Evolutionary conservation across 2,113 vertebrate genomes (phyloP).

Genomic region (Tetraodon nigroviridis): DNA sequence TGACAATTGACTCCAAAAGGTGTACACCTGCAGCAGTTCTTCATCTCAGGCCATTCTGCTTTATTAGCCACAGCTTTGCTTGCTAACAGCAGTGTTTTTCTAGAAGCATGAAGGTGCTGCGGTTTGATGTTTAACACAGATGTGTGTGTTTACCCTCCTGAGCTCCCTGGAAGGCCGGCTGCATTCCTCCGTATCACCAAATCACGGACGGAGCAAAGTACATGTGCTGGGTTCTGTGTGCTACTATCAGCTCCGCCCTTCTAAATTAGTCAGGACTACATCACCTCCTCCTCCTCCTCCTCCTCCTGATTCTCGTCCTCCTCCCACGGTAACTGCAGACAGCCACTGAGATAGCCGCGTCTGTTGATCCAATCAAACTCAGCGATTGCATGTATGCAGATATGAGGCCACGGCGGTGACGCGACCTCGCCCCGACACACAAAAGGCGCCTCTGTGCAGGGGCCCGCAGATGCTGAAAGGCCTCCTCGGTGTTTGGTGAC

Average conservation of each 20-base stretch:
- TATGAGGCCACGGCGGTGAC: conserved; percentile 51
- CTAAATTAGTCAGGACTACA: conserved; percentile 48
- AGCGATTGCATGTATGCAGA: conserved; percentile 55
- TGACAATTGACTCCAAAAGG: not conserved
- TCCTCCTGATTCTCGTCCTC: conserved; percentile 29
- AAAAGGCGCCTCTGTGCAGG: conserved; percentile 62
- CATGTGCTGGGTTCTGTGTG: conserved; percentile 31
- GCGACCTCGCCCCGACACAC: conserved; percentile 54
- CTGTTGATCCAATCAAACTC: conserved; percentile 67
- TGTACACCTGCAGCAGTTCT: no score
- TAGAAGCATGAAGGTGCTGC: not conserved
- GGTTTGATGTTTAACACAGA: conserved; percentile 60
- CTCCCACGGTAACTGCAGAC: conserved; percentile 43
- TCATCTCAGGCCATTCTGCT: no score
- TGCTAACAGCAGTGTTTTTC: no score
- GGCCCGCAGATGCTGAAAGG: conserved; percentile 66
- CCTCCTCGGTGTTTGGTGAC: conserved; percentile 69
- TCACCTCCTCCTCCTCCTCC: conserved; percentile 46
- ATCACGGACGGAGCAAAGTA: conserved; percentile 8
- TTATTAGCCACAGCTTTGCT: no score
- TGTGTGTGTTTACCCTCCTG: conserved; percentile 50
- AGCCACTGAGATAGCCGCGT: conserved; percentile 61
- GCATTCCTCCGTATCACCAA: not conserved
- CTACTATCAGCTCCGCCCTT: conserved; percentile 40
- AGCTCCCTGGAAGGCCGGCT: not conserved